Base-by-base conservation (phyloP, 2,888 invertebrate species). In the Anthrax anthrax region DNA sequence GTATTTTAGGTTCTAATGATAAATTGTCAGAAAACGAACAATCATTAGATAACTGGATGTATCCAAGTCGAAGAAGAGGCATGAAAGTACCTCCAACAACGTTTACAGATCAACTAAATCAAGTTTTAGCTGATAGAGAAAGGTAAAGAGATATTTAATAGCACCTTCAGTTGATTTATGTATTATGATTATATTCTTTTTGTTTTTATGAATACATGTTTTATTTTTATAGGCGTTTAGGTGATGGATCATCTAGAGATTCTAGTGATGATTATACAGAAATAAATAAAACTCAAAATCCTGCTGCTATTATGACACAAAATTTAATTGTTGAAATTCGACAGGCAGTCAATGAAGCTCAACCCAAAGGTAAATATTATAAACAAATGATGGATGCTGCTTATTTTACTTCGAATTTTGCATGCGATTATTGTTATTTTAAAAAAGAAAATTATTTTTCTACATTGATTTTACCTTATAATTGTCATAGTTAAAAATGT, bases 301-400 rank as follows among this genome's bases (percentile, higher is more conserved):
- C 74, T 55, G 79, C 80, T 55, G 79, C 79, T 69, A 80, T 75
- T 67, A 81, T 80, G 61, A 81, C 83, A 59, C 84, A 86, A 70
- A 82, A 84, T 63, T 75, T 89, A 56, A 81, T 87, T 55, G 87
- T 87, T 69, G 88, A 88, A 74, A 88, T 88, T 60, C 76, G 86
- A 52, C 85, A 85, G 68, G 87, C 88, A 57, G 88, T 89, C 59
- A 85, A 80, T 68, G 87, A 88, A 71, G 87, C 87, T 55, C 87
- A 85, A 72, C 84, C 85, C 53, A 77, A 84, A 81, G 86, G 87
- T 86, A 18, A 39, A 16, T 39, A 39, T 27, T 19, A 23, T n/a
- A 32, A 18, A 37, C 42, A 12, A 27, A 29, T 36, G 39, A 39
- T 27, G 39, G 40, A 44, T 37, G 16, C 36, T 36, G 10, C 37